Evolutionary conservation across 2,888 invertebrate genomes (phyloP), one percentile per base, ranked within the genome.

Genomic region (Mayetiola destructor): DNA sequence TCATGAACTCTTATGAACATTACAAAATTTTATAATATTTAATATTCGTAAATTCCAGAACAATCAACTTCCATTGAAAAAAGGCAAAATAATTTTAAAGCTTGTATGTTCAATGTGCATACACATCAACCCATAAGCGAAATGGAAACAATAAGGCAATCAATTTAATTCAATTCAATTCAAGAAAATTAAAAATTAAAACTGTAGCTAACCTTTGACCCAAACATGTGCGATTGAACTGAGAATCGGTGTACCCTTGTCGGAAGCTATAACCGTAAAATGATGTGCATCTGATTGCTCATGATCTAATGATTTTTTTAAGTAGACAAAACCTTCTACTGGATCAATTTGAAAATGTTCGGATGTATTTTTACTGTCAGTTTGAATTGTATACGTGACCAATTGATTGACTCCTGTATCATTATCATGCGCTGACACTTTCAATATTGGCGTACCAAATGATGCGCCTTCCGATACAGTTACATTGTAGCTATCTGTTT

Each of bases 161-260:
- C n/a, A n/a, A n/a, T n/a, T n/a, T n/a, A n/a, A n/a, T n/a, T n/a
- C n/a, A n/a, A n/a, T n/a, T n/a, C n/a, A n/a, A n/a, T n/a, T n/a
- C n/a, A n/a, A n/a, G n/a, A n/a, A n/a, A n/a, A n/a, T n/a, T n/a
- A n/a, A n/a, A n/a, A n/a, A n/a, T n/a, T n/a, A n/a, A 42, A 52
- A 29, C n/a, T 23, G 23, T 48, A 36, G 59, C 69, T 67, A 69
- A 84, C 84, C 84, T 64, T 79, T 79, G 32, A 94, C 76, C 78
- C 88, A 86, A 16, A 93, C 83, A 66, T 88, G 87, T 12, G 88
- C 85, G 2, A 87, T 86, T 61, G 86, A 84, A 60, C 81, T 81
- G 16, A 90, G 76, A 61, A 84, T 78, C 12, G 93, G 92, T n/a
- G 82, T 79, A 12, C 93, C 94, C 60, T 80, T 79, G 74, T 95